Base-by-base conservation (phyloP, 2,113 vertebrate genomes). In the Caranx melampygus region DNA sequence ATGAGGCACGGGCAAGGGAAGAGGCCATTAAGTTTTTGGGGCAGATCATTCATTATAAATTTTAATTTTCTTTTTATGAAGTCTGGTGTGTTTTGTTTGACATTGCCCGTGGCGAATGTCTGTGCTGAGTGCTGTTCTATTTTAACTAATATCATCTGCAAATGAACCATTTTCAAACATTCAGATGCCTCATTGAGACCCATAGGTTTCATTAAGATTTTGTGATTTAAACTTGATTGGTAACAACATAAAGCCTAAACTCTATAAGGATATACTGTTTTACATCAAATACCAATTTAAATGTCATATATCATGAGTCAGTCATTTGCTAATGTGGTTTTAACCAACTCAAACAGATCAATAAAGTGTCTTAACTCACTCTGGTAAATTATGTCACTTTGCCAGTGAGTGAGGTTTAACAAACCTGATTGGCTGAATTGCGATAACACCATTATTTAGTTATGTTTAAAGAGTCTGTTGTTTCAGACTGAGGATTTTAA, bases 401-500 rank as follows among this genome's bases (percentile, higher is more conserved):
- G 14, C 35, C 16, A 7, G n/a, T 21, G 34, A 12, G 34, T 21
- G 45, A 68, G 40, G 59, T 55, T 18, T 45, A 42, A 54, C 13
- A 31, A 59, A 65, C 44, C 16, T 47, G 21, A 60, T 40, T 3
- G 16, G 45, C 51, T 47, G 33, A 26, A 2, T 49, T 57, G 11
- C 12, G 3, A 21, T 37, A 21, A 40, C n/a, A 55, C 10, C 26
- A 15, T 33, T 13, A 47, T 47, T 5, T 14, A 26, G 47, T 18
- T 49, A 2, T 3, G 13, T 60, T 62, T 45, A 31, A 72, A 51
- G 49, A 15, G 21, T 33, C 2, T 15, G 9, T 34, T 59, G 44
- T 75, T 52, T 58, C 18, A 44, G 51, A 62, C 16, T 33, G 35
- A 73, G 16, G 35, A 76, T n/a, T 60, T 71, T 47, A 68, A 83